phyloP scores from a whole-genome alignment of 2,797 vertebrate genomes.

The Gobionotothen gibberifrons region DNA sequence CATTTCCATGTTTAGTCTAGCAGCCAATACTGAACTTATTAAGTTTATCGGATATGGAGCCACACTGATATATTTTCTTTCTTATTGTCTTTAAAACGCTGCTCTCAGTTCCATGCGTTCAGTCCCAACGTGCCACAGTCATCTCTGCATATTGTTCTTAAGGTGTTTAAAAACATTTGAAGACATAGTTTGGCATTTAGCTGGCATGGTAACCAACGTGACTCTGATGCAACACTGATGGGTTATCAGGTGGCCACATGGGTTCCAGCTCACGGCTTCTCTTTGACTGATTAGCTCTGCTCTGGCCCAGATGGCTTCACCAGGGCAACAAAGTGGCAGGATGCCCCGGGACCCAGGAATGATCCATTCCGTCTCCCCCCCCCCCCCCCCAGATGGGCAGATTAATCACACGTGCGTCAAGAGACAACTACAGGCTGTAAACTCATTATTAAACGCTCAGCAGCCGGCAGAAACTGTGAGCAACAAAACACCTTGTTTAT shows the following conservation, averaged over 20 bases:
- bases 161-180: conserved; percentile 4
- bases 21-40: background rate
- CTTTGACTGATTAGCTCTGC: conserved; percentile 61
- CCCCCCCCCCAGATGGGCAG: conserved; percentile 46
- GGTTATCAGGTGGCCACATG: conserved; percentile 45
- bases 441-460: conserved; percentile 57
- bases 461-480: conserved; percentile 25
- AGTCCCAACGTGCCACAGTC: background rate
- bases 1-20: too few relatives aligned
- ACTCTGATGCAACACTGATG: conserved; percentile 28
- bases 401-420: conserved; percentile 61
- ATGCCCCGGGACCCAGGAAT: conserved; percentile 32
- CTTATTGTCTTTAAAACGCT: background rate
- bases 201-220: conserved; percentile 6
- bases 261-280: conserved; percentile 34
- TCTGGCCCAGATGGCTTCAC: conserved; percentile 61
- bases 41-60: background rate
- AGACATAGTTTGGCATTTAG: background rate
- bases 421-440: conserved; percentile 46
- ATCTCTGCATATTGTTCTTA: background rate
- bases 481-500: conserved; percentile 41
- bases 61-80: background rate
- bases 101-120: background rate
- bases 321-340: conserved; percentile 46
- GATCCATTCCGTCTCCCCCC: conserved; percentile 49